phyloP scores from a whole-genome alignment of 2,113 vertebrate species.

The Alligator mississippiensis region DNA sequence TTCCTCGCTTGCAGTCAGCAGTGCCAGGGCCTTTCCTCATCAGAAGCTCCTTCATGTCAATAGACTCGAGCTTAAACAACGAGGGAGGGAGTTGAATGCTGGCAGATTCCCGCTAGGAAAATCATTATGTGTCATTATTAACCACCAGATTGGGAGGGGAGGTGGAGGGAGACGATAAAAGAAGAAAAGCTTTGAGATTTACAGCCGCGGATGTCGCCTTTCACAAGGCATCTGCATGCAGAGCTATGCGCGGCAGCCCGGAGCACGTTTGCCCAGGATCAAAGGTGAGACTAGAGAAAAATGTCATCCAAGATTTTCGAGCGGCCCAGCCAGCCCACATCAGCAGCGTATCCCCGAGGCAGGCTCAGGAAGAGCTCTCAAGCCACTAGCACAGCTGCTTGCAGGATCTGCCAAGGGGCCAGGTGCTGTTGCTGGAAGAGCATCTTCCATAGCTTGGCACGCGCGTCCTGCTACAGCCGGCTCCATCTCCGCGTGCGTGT shows the following conservation, averaged over 20 bases:
- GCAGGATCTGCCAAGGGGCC: background rate
- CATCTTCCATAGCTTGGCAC: background rate
- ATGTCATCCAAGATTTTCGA: background rate
- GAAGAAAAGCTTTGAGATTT: background rate
- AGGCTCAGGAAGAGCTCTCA: background rate
- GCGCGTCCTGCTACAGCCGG: background rate
- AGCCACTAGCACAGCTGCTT: background rate
- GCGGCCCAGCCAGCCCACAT: background rate
- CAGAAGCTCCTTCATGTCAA: background rate
- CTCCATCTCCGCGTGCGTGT: background rate
- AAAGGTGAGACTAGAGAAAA: background rate
- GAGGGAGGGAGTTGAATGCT: background rate
- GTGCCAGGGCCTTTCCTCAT: background rate
- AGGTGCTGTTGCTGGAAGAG: background rate
- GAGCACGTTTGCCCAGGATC: background rate
- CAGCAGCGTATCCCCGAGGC: background rate
- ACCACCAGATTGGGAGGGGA: background rate
- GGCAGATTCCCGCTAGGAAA: slow-evolving; percentile 35
- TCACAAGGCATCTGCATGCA: slow-evolving; percentile 17
- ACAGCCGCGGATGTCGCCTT: background rate
- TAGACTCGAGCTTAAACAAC: background rate
- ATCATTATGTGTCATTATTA: background rate
- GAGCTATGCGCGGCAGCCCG: background rate
- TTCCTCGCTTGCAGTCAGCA: background rate
- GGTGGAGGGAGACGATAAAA: too few species aligned